These are phyloP conservation scores for Natrix natrix DNA, from an alignment of 2,797 vertebrate genomes.

Conservation along the genomic window DNA sequence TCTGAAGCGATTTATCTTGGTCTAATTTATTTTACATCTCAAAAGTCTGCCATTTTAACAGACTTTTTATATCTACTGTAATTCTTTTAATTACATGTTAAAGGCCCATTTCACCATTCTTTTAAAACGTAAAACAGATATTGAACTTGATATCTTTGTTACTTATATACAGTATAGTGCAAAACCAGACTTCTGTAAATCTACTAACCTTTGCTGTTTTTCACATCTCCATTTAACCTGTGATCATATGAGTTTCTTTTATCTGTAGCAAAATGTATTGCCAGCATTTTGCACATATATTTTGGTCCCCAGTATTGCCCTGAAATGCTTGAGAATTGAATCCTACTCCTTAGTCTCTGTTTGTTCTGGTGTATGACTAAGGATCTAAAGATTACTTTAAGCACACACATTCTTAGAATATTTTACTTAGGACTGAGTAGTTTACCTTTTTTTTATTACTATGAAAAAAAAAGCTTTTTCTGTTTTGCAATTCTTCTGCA, in stretches of 20 bases:
- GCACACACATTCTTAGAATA: background rate
- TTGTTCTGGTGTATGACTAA: background rate
- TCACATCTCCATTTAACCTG: background rate
- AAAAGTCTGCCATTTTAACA: too few relatives aligned
- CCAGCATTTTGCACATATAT: background rate
- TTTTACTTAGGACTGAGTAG: background rate
- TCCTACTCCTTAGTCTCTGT: background rate
- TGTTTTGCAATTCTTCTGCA: background rate
- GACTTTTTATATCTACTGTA: too few relatives aligned
- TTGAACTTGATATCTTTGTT: background rate
- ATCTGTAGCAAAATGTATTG: background rate
- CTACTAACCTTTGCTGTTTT: background rate
- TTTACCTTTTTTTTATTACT: background rate
- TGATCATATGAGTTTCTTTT: background rate
- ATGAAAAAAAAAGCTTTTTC: background rate
- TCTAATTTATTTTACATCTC: too few relatives aligned
- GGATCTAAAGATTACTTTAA: background rate
- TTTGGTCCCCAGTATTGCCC: background rate
- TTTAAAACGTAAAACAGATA: background rate
- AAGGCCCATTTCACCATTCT: background rate
- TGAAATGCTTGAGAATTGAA: background rate
- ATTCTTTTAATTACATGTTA: background rate
- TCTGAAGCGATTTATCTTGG: too few relatives aligned
- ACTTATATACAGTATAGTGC: background rate
- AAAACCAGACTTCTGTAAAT: background rate